Base-by-base conservation (phyloP, 2,888 invertebrate genomes). In the Chelonus formosanus region DNA sequence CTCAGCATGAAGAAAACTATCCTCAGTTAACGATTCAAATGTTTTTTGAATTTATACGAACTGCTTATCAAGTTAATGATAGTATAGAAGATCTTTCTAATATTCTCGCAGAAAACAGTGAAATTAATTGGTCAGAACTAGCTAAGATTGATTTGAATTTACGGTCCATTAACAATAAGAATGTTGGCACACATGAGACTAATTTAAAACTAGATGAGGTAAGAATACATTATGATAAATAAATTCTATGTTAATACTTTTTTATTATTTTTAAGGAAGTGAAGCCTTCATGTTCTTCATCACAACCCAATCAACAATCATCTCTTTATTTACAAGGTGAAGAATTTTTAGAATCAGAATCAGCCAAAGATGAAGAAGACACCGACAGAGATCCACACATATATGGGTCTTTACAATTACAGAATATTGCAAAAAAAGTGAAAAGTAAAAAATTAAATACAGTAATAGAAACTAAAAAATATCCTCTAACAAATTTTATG, bases 41-140 rank as follows among this genome's bases (percentile, higher is more conserved):
- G 74, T 91, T 92, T 77, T 88, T 92, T 74, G 90, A 91, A 77
- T 91, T 91, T 77, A 87, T 92, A 85, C 89, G 89, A 80, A 90
- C 90, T 5, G 91, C 91, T 0, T 92, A 91, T 82, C 90, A 91
- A 85, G 89, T 91, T 3, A 85, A 86, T 65, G 86, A 86, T 47
- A 86, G 82, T 69, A 80, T 86, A 54, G 86, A 87, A 71, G 85
- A 82, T 40, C 75, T 85, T 43, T 78, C 85, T 1, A 76, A 81
- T 8, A 73, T 78, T 20, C 67, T 82, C 8, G 71, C 75, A 5
- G 72, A 73, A 67, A 81, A 82, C 20, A 87, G 86, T 67, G 85
- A 85, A 65, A 84, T 87, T 35, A 84, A 86, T 71, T 87, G 87
- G 87, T 78, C 83, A 44, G 83, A 85, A 72, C 72, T 86, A 10